These are phyloP conservation scores for Homalodisca vitripennis DNA, from an alignment of 1,140 invertebrate species.

Conservation along the genomic window DNA sequence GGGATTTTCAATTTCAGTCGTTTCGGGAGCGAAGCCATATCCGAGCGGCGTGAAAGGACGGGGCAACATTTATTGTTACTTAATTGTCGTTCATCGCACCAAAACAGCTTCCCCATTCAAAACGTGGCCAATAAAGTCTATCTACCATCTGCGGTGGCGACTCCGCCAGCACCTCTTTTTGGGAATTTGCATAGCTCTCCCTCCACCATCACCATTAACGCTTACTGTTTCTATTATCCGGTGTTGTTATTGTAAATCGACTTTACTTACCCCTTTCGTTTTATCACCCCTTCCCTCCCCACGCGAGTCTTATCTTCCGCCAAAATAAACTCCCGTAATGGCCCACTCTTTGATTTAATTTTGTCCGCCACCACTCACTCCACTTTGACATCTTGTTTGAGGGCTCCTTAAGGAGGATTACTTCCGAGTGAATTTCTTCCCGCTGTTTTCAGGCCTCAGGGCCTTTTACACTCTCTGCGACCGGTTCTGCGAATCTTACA, in stretches of 20 bases:
- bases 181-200: slow-evolving; percentile 22
- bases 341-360: slow-evolving; percentile 26
- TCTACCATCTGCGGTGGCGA: slow-evolving; percentile 19
- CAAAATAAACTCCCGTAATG: slow-evolving; percentile 21
- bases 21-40: not conserved
- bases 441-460: not conserved
- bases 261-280: slow-evolving; percentile 20
- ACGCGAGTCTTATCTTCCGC: slow-evolving; percentile 9
- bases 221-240: slow-evolving; percentile 18
- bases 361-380: not conserved
- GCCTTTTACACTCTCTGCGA: not conserved
- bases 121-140: slow-evolving; percentile 10
- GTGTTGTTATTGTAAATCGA: slow-evolving; percentile 27
- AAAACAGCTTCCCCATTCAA: slow-evolving; percentile 6
- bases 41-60: no score
- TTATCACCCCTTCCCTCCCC: not conserved
- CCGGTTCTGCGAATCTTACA: no score
- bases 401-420: slow-evolving; percentile 4
- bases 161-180: slow-evolving; percentile 1
- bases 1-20: not conserved
- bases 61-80: not conserved
- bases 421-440: slow-evolving; percentile 9
- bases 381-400: slow-evolving; percentile 18
- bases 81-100: slow-evolving; percentile 4
- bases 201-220: slow-evolving; percentile 21